Conservation (phyloP, 2,888 invertebrate species). For the Caenorhabditis wallacei region DNA sequence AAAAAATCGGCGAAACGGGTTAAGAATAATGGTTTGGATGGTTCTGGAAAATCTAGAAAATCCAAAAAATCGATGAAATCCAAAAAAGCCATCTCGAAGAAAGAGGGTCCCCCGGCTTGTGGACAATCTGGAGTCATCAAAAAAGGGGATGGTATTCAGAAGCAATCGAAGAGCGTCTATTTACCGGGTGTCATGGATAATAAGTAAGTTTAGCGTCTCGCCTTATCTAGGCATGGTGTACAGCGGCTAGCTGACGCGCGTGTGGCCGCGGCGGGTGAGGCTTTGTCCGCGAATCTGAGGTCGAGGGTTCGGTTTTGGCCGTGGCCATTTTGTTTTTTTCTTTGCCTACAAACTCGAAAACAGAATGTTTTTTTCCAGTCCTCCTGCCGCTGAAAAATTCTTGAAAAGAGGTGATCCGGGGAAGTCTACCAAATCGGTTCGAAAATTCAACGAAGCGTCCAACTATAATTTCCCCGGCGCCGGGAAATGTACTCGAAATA, state of each 20-base stretch:
- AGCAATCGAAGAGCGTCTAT: slow-evolving; percentile 14
- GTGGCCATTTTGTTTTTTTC: no score
- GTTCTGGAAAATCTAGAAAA: background rate
- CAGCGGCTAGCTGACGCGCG: no score
- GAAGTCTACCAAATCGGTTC: background rate
- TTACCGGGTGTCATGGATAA: slow-evolving; percentile 32
- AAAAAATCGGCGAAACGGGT: background rate
- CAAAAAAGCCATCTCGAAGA: background rate
- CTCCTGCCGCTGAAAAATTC: slow-evolving; percentile 3
- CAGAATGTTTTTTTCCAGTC: background rate
- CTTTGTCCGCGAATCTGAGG: no score
- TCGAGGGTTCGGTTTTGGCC: no score
- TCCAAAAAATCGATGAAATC: slow-evolving; percentile 9
- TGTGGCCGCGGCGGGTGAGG: no score
- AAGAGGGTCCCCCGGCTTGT: no score
- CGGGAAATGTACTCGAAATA: slow-evolving; percentile 41
- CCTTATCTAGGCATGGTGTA: no score
- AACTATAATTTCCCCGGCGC: slow-evolving; percentile 49
- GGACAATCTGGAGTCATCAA: slow-evolving; percentile 32
- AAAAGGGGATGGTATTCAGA: slow-evolving; percentile 4
- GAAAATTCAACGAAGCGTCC: background rate
- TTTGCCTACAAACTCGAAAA: no score
- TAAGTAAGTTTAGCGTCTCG: slow-evolving; percentile 11
- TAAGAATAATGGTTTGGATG: no score
- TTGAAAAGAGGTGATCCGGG: background rate